Evolutionary conservation across 92 coral and sea anemone species (phyloP).

Genomic region (Epizoanthus illoricatus): DNA sequence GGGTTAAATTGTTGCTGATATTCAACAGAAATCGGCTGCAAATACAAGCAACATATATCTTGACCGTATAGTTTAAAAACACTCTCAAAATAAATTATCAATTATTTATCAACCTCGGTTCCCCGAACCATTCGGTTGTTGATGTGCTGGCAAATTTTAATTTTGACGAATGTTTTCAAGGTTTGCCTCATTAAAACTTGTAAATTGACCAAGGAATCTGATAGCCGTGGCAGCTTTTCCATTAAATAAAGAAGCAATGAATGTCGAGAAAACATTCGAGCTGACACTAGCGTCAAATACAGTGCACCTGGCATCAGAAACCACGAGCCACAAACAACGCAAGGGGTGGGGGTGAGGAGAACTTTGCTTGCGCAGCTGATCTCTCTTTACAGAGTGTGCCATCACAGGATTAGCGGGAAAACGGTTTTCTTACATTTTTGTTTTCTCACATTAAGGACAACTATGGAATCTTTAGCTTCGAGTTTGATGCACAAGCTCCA

Average conservation of each 20-base stretch:
- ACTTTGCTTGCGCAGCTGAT: neutral
- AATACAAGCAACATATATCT: slow-evolving; percentile 13
- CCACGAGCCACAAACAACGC: neutral
- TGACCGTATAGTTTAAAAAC: slow-evolving; percentile 34
- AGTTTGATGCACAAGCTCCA: too few species aligned
- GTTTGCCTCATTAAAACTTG: slow-evolving; percentile 1
- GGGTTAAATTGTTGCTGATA: too few species aligned
- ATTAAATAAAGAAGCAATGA: neutral
- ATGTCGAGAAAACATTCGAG: neutral
- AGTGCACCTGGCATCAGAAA: slow-evolving; percentile 20
- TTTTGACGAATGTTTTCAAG: neutral
- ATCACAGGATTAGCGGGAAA: too few species aligned
- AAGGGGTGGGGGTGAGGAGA: slow-evolving; percentile 8
- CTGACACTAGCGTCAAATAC: neutral
- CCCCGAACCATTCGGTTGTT: neutral
- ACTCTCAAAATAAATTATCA: slow-evolving; percentile 29
- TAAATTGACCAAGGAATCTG: neutral
- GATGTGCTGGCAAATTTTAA: neutral
- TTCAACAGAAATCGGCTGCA: neutral
- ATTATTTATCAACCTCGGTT: slow-evolving; percentile 21
- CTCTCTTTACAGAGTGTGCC: too few species aligned
- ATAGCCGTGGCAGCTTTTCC: neutral
- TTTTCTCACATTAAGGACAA: too few species aligned
- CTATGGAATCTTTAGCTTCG: too few species aligned
- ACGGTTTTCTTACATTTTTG: too few species aligned